These are phyloP conservation scores for Poecilus cupreus DNA, from an alignment of 2,888 invertebrate genomes.

Conservation along the genomic window DNA sequence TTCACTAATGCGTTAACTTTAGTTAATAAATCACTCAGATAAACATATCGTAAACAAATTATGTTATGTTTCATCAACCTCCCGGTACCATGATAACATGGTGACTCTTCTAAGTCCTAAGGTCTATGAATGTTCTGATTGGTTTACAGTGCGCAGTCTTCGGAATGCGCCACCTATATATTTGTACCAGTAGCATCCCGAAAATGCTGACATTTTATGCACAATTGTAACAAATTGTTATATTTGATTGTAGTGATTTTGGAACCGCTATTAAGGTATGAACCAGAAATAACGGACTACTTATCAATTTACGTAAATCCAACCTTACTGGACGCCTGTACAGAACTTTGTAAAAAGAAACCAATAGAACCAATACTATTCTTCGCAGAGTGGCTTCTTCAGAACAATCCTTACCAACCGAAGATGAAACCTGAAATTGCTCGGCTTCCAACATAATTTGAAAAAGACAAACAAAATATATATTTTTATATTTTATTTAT, in stretches of 20 bases:
- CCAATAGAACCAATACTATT: conserved; percentile 86
- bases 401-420: conserved; percentile 86
- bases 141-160: no score
- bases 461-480: conserved; percentile 8
- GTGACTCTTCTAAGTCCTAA: no score
- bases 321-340: conserved; percentile 78
- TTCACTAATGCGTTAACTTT: no score
- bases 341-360: conserved; percentile 81
- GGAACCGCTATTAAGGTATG: conserved; percentile 81
- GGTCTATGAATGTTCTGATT: no score
- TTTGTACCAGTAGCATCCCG: no score
- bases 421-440: conserved; percentile 70
- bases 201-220: no score
- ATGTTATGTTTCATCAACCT: no score
- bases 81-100: no score
- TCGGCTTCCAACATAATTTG: conserved; percentile 66
- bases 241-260: conserved; percentile 77
- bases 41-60: no score
- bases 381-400: conserved; percentile 85
- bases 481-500: conserved; percentile 12
- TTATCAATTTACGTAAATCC: conserved; percentile 81
- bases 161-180: no score
- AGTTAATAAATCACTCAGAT: no score
- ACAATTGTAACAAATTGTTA: neutral
- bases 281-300: conserved; percentile 80